Percentiles rank a stretch among this genome's conserved stretches.
Conservation (phyloP, 1,140 invertebrate genomes). For the Euglossa dilemma region DNA sequence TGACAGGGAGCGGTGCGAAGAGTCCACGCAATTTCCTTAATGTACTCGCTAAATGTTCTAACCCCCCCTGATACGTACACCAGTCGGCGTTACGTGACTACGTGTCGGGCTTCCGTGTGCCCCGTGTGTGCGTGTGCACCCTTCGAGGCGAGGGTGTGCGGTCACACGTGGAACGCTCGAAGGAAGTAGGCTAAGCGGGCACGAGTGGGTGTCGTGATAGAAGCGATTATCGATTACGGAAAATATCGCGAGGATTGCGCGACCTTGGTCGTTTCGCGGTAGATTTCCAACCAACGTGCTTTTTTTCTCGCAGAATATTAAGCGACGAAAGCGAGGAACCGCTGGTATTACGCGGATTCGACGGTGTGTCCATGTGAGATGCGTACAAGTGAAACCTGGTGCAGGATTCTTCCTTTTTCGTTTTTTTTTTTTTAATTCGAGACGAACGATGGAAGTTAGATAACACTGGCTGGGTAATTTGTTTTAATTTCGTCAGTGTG, state of each 20-base stretch:
- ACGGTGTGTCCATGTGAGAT: too few relatives aligned
- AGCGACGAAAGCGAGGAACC: too few relatives aligned
- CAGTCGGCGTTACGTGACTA: conserved; percentile 35
- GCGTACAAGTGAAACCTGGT: too few relatives aligned
- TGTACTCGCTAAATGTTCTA: conserved; percentile 80
- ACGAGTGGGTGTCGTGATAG: conserved; percentile 48
- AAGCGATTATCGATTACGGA: conserved; percentile 54
- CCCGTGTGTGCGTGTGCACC: conserved; percentile 2
- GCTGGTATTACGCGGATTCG: too few relatives aligned
- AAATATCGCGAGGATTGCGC: background rate
- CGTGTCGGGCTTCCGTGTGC: background rate
- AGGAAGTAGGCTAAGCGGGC: conserved; percentile 63
- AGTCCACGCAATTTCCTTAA: conserved; percentile 81
- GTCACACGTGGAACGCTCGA: conserved; percentile 47
- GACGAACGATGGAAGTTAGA: too few relatives aligned
- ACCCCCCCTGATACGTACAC: conserved; percentile 56
- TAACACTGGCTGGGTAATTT: too few relatives aligned
- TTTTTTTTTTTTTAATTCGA: too few relatives aligned
- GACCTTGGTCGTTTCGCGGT: background rate
- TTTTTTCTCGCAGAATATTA: too few relatives aligned
- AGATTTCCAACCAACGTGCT: background rate
- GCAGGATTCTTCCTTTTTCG: too few relatives aligned
- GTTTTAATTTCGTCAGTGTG: too few relatives aligned
- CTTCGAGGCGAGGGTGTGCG: conserved; percentile 31
- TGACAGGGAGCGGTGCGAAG: conserved; percentile 64